Evolutionary conservation across 1,140 invertebrate genomes (phyloP).

Genomic region (Dufourea novaeangliae): DNA sequence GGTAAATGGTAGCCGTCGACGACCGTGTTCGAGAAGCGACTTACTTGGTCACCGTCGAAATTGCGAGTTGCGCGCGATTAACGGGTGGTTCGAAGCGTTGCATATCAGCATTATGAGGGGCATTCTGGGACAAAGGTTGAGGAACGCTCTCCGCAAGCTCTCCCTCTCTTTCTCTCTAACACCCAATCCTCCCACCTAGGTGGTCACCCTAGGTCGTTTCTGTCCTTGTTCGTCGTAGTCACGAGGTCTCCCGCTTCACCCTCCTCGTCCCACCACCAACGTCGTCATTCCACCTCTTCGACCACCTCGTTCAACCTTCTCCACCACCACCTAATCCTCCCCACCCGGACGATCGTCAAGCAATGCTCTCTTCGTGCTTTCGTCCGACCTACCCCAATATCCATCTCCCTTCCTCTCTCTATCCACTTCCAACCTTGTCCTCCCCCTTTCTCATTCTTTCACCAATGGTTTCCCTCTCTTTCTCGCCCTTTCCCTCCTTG

Average conservation of each 20-base stretch:
- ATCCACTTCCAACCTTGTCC: not conserved
- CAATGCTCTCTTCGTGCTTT: slow-evolving; percentile 67
- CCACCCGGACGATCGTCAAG: slow-evolving; percentile 41
- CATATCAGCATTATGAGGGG: slow-evolving; percentile 70
- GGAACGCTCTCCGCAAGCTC: slow-evolving; percentile 71
- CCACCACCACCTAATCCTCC: not conserved
- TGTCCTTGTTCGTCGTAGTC: not conserved
- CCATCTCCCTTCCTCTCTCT: slow-evolving; percentile 22
- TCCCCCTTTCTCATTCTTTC: slow-evolving; percentile 8
- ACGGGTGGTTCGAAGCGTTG: slow-evolving; percentile 66
- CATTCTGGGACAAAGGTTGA: slow-evolving; percentile 81
- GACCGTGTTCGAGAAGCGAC: slow-evolving; percentile 5
- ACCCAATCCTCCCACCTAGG: slow-evolving; percentile 53
- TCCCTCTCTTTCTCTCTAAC: no score
- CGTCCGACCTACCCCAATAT: slow-evolving; percentile 74
- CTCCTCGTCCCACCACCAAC: not conserved
- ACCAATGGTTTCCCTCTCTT: slow-evolving; percentile 3
- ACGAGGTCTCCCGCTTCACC: slow-evolving; percentile 49
- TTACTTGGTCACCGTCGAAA: slow-evolving; percentile 47
- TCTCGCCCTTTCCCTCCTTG: slow-evolving; percentile 29
- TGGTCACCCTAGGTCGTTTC: slow-evolving; percentile 1
- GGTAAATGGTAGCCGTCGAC: slow-evolving; percentile 48
- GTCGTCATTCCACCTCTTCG: slow-evolving; percentile 34
- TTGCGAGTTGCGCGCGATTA: slow-evolving; percentile 64
- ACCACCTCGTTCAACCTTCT: slow-evolving; percentile 39